Conservation (phyloP, 2,888 invertebrate species). For the Rugalucina vietnamica region DNA sequence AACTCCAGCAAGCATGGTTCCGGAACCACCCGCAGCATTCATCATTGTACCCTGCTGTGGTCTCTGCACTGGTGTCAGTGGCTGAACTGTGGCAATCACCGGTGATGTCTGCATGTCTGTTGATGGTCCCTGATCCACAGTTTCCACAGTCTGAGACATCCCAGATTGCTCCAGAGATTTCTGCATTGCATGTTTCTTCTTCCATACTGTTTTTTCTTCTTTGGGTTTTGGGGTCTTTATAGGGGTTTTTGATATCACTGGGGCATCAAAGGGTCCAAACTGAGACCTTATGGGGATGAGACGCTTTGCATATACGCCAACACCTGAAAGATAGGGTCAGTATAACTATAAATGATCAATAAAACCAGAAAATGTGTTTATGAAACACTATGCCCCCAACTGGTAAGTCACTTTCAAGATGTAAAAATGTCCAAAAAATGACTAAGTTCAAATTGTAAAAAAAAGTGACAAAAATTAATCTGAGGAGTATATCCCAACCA, state of each 20-base stretch:
- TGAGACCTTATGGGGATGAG: conserved; percentile 75
- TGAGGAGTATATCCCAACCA: no score
- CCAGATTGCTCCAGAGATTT: conserved; percentile 52
- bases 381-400: no score
- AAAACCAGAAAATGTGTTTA: no score
- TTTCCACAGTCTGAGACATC: conserved; percentile 30
- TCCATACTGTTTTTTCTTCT: conserved; percentile 50
- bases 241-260: conserved; percentile 49
- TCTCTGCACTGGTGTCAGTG: neutral
- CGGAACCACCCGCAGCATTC: neutral
- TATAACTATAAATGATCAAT: no score
- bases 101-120: conserved; percentile 32
- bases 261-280: conserved; percentile 80
- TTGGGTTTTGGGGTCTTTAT: conserved; percentile 28
- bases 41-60: neutral
- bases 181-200: conserved; percentile 62
- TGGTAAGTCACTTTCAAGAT: no score
- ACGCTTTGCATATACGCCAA: conserved; percentile 78
- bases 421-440: no score
- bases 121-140: conserved; percentile 34
- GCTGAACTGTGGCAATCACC: conserved; percentile 29
- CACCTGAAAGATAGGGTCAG: conserved; percentile 66
- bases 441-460: no score
- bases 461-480: no score
- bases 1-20: neutral